Evolutionary conservation across 1,140 invertebrate genomes (phyloP), one percentile per base, ranked within the genome.

Genomic region (Epicauta chinensis): DNA sequence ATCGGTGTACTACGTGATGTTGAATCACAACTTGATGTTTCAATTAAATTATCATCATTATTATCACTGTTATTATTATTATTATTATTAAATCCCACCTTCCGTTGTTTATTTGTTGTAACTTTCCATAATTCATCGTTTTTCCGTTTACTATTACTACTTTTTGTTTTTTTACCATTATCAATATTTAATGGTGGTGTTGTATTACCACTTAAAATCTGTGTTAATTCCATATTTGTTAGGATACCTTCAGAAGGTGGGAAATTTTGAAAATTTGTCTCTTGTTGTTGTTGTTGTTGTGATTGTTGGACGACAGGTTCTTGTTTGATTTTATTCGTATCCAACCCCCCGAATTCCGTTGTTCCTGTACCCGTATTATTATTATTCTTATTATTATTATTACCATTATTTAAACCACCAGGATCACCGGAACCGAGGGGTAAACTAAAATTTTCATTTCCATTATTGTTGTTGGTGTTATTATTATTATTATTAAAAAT

Each of bases 1-100:
- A 65, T 78, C 56, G 72, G 81, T 62, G 71, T 81, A 53, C 71
- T 83, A 55, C 66, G 69, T 56, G 73, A 81, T 55, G 69, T 84
- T 41, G 75, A 83, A 71, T 81, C 78, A 5, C 81, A 81, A 53
- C 83, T 85, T 1, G 82, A 84, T 3, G 80, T 80, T 42, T 84
- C 82, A 13, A 68, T 55, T 16, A 79, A 30, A 2, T 78, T 42
- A 14, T 79, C 77, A 36, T 79, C 75, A 40, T 23, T 23, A 23
- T 23, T 7, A 36, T 79, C 75, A 40, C 7, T 23, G 7, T 23
- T 7, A 23, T 23, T 23, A 23, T 23, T 23, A 23, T 2, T 23
- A 23, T 69, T 66, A 7, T 13, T 37, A 23, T 71, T 69, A n/a
- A 63, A 58, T 41, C 75, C 75, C 51, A 62, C 65, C 67, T 77